Evolutionary conservation across 1,140 invertebrate species (phyloP), one percentile per base, ranked within the genome.

Genomic region (Nylanderia fulva): DNA sequence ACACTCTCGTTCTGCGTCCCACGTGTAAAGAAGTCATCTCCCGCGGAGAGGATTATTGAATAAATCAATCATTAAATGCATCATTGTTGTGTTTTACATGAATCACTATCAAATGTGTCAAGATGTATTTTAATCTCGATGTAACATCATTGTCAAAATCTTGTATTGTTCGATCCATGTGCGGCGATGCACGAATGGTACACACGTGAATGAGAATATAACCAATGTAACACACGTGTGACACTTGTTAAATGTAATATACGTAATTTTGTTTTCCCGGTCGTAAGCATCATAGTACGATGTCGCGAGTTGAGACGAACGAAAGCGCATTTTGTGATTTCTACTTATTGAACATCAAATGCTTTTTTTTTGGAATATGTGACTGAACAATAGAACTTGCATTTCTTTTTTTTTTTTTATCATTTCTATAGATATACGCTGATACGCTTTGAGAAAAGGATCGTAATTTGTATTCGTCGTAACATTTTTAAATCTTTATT

Each of bases 1-100:
- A 99, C 94, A 99, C 99, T 0, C 98, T 99, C 91, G 96, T 99
- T 63, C 95, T 99, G 63, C 96, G 99, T 91, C 99, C 99, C 15
- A 99, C 99, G 0, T 99, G 99, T 95, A 99, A 99, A 95, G 99
- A 99, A 95, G 97, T 99, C 6, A 97, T 99, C 29, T 99, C 98
- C 15, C 96, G 99, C 82, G 99, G 99, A 69, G 97, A 98, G 79
- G 99, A 99, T 94, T 99, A 99, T 94, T 99, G 95, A 48, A 48
- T 18, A 48, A 18, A 48, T 48, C 45, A 3, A 48, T 48, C 15
- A 48, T 18, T 15, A 15, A 48, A 48, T 48, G 4, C 96, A 86
- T 18, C 24, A 18, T 39, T 24, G 36, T 72, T 75, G 36, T 84
- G 36, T 84, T 56, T 36, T 74, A 85, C 48, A 61, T 29, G 45